phyloP scores from a whole-genome alignment of 2,113 vertebrate species.

The Gulo gulo region DNA sequence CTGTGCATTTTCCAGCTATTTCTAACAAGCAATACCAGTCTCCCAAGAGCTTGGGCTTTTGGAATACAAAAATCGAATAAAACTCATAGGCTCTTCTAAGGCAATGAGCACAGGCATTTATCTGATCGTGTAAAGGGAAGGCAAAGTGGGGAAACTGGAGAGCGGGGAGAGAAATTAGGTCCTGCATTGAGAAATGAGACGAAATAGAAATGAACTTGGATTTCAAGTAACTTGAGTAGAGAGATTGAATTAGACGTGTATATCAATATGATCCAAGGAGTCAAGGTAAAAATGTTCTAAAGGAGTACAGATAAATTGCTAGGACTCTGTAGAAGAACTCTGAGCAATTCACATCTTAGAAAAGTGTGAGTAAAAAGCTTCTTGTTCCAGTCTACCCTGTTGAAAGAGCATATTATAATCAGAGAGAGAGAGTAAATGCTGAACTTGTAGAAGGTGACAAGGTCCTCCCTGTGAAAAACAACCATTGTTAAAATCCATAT shows the following conservation, averaged over 20 bases:
- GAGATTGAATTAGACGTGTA: neutral
- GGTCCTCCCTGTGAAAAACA: neutral
- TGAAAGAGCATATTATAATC: neutral
- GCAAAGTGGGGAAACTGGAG: neutral
- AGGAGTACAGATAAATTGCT: neutral
- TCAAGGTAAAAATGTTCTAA: neutral
- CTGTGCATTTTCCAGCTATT: neutral
- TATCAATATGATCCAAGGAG: neutral
- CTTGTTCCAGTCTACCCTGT: neutral
- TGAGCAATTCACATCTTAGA: neutral
- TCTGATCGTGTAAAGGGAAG: neutral
- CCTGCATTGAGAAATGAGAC: neutral
- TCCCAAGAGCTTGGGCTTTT: neutral
- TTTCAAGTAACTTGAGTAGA: neutral
- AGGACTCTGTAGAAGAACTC: neutral
- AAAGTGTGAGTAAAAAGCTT: neutral
- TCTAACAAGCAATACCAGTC: neutral
- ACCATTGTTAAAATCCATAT: neutral
- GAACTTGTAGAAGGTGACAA: neutral
- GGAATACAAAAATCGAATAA: neutral
- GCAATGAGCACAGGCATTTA: neutral
- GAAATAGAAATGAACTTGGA: neutral
- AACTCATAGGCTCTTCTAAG: neutral
- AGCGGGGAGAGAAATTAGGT: neutral
- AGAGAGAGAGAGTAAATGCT: neutral